Evolutionary conservation across 2,797 vertebrate species (phyloP).

Genomic region (Molossus alvarezi): DNA sequence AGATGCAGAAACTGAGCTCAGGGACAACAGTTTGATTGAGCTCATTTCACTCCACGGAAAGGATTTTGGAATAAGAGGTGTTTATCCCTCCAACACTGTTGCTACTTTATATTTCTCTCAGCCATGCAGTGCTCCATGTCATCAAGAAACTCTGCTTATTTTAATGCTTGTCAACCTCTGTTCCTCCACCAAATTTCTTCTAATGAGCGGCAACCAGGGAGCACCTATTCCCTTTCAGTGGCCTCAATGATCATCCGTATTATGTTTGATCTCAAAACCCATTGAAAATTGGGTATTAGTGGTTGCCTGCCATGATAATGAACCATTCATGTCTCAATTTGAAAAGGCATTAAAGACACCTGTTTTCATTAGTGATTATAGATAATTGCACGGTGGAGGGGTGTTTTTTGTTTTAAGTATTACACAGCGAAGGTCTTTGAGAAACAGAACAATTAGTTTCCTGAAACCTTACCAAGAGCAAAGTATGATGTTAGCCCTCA

Average conservation of each 20-base stretch:
- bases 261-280: conserved; percentile 76
- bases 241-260: neutral
- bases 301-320: conserved; percentile 77
- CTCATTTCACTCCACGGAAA: conserved; percentile 13
- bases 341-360: conserved; percentile 81
- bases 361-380: conserved; percentile 85
- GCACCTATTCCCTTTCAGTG: neutral
- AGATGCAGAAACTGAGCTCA: neutral
- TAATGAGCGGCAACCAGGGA: conserved; percentile 62
- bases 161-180: conserved; percentile 69
- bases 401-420: conserved; percentile 57
- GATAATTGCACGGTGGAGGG: conserved; percentile 77
- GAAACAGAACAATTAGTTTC: conserved; percentile 80
- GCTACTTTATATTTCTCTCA: neutral
- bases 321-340: conserved; percentile 80
- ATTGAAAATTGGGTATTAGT: conserved; percentile 81
- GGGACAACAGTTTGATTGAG: neutral
- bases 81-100: neutral
- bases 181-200: conserved; percentile 49
- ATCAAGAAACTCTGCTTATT: neutral
- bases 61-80: neutral
- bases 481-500: conserved; percentile 52
- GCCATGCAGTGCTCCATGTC: neutral
- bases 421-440: conserved; percentile 74
- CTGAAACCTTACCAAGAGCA: conserved; percentile 57